These are phyloP conservation scores for Corynorhinus townsendii DNA, from an alignment of 2,113 vertebrate genomes.

Conservation along the genomic window DNA sequence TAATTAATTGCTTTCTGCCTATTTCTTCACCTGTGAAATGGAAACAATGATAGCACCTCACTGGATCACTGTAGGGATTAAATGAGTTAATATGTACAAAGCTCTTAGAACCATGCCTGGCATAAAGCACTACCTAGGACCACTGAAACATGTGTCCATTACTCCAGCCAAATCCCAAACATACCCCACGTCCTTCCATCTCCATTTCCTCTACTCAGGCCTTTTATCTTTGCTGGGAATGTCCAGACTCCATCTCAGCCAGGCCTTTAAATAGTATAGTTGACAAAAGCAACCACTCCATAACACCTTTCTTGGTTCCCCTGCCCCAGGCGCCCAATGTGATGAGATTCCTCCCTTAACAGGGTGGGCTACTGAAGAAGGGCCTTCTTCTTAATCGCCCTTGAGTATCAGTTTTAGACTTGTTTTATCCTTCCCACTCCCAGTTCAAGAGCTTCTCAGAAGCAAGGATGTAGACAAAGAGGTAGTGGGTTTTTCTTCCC, in stretches of 20 bases:
- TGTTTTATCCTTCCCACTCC: not conserved
- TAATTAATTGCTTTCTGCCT: not conserved
- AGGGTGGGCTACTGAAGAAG: not conserved
- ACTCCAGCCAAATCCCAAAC: not conserved
- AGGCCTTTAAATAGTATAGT: not conserved
- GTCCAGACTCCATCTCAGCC: not conserved
- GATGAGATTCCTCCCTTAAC: not conserved
- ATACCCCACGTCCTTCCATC: not conserved
- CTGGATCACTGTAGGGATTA: not conserved
- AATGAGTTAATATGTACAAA: not conserved
- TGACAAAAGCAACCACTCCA: not conserved
- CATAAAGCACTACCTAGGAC: not conserved
- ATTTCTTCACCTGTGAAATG: conserved; percentile 11
- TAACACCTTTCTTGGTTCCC: not conserved
- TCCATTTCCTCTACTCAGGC: not conserved
- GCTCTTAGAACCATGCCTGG: not conserved
- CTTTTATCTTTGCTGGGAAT: not conserved
- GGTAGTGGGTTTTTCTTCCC: not conserved
- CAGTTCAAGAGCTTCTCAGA: not conserved
- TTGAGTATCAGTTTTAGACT: not conserved
- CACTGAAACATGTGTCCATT: not conserved
- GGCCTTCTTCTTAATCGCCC: not conserved
- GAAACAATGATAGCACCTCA: not conserved
- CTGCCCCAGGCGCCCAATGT: not conserved
- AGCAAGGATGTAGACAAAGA: not conserved